These are phyloP conservation scores for Acromyrmex heyeri DNA, from an alignment of 1,140 invertebrate species.

Conservation along the genomic window DNA sequence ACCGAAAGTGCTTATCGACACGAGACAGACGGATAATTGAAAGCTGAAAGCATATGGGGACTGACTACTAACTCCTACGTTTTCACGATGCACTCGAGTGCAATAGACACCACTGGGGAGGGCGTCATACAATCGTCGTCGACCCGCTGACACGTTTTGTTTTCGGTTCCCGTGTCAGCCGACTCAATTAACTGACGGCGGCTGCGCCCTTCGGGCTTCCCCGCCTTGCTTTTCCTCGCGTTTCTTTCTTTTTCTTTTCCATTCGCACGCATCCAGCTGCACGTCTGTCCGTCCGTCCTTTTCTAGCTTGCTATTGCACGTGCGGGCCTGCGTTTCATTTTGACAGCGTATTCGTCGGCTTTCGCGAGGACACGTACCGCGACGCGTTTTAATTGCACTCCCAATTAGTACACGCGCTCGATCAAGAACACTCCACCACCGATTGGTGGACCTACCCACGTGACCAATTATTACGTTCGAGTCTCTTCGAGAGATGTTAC, in stretches of 20 bases:
- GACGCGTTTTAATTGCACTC: conserved; percentile 83
- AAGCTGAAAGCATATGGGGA: neutral
- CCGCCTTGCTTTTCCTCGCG: conserved; percentile 59
- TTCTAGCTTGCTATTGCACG: neutral
- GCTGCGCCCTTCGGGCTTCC: conserved; percentile 19
- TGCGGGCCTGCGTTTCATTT: conserved; percentile 68
- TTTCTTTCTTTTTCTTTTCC: conserved; percentile 67
- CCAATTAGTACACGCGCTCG: conserved; percentile 84
- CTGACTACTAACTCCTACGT: conserved; percentile 55
- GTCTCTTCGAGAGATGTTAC: neutral
- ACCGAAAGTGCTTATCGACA: conserved; percentile 15
- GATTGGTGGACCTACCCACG: conserved; percentile 71
- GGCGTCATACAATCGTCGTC: conserved; percentile 69
- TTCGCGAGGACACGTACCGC: conserved; percentile 66
- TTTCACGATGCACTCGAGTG: conserved; percentile 61
- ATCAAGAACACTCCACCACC: conserved; percentile 80
- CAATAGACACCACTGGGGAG: conserved; percentile 59
- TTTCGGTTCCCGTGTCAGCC: conserved; percentile 67
- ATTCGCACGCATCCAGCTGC: conserved; percentile 2
- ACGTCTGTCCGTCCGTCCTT: neutral
- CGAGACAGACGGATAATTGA: conserved; percentile 55
- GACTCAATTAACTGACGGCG: conserved; percentile 73
- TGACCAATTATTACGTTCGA: conserved; percentile 83
- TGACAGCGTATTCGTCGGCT: conserved; percentile 53
- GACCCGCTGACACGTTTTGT: conserved; percentile 75